Percentiles rank a stretch among this genome's conserved stretches.
These are phyloP conservation scores for Seriola dumerili DNA, from an alignment of 2,113 vertebrate genomes.

Conservation along the genomic window DNA sequence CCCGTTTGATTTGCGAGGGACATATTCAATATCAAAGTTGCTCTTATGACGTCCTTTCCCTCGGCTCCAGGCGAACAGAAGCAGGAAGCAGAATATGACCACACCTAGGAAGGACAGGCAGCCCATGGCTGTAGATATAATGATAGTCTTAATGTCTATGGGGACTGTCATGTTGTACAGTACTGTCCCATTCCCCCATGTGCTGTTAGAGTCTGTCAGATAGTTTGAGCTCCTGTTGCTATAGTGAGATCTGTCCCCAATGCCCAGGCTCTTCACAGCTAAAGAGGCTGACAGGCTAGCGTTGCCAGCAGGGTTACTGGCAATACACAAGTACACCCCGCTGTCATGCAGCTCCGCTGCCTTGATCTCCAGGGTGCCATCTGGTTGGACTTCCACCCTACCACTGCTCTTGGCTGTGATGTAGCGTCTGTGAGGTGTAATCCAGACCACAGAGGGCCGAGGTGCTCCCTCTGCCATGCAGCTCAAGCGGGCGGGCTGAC, in stretches of 20 bases:
- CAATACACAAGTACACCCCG: slow-evolving; percentile 95
- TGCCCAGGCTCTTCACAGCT: slow-evolving; percentile 91
- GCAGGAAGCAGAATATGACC: slow-evolving; percentile 96
- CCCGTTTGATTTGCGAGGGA: slow-evolving; percentile 94
- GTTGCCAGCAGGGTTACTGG: slow-evolving; percentile 95
- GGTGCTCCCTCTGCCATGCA: slow-evolving; percentile 95
- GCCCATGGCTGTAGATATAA: slow-evolving; percentile 98
- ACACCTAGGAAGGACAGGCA: slow-evolving; percentile 98
- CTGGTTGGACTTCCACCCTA: slow-evolving; percentile 93
- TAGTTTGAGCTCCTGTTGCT: slow-evolving; percentile 95
- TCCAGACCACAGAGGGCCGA: slow-evolving; percentile 92
- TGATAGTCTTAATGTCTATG: slow-evolving; percentile 97
- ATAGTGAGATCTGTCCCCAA: slow-evolving; percentile 89
- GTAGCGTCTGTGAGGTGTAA: slow-evolving; percentile 94
- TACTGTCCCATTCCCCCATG: slow-evolving; percentile 92
- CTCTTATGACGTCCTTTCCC: slow-evolving; percentile 97
- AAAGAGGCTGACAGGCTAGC: slow-evolving; percentile 94
- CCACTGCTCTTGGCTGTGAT: slow-evolving; percentile 95
- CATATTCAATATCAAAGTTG: slow-evolving; percentile 97
- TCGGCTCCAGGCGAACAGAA: slow-evolving; percentile 97
- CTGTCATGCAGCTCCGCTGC: slow-evolving; percentile 97
- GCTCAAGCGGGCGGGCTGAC: slow-evolving; percentile 93
- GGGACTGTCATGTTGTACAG: slow-evolving; percentile 95
- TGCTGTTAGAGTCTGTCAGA: slow-evolving; percentile 94
- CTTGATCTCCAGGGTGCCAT: slow-evolving; percentile 96